Percentiles rank a stretch among this genome's conserved stretches.
Conservation (phyloP, 2,113 vertebrate genomes). For the Microtus ochrogaster region DNA sequence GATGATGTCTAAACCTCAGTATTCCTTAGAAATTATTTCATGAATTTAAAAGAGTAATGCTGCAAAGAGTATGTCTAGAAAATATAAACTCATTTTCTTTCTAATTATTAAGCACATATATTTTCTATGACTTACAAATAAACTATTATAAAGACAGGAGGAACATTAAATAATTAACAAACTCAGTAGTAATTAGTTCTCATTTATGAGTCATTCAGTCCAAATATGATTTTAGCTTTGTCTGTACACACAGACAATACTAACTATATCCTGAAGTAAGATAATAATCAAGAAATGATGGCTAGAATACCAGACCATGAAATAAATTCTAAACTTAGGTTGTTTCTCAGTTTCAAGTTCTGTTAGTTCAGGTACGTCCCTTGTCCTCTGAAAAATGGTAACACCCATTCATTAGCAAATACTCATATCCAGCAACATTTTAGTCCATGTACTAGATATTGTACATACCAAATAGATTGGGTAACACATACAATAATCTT, state of each 20-base stretch:
- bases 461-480: background rate
- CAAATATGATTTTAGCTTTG: background rate
- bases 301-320: background rate
- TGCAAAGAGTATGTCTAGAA: background rate
- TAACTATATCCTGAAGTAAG: background rate
- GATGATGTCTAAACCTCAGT: background rate
- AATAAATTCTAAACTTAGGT: background rate
- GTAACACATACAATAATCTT: background rate
- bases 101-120: background rate
- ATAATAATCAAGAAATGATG: background rate
- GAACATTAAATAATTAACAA: background rate
- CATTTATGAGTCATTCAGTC: background rate
- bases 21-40: background rate
- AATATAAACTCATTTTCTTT: background rate
- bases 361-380: background rate
- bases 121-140: background rate
- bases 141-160: background rate
- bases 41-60: background rate
- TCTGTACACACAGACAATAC: background rate
- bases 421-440: background rate
- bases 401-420: background rate
- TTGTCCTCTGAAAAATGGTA: background rate
- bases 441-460: background rate
- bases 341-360: background rate
- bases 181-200: background rate